Conservation (phyloP, 2,113 vertebrate species). For the Sinocyclocheilus anshuiensis region DNA sequence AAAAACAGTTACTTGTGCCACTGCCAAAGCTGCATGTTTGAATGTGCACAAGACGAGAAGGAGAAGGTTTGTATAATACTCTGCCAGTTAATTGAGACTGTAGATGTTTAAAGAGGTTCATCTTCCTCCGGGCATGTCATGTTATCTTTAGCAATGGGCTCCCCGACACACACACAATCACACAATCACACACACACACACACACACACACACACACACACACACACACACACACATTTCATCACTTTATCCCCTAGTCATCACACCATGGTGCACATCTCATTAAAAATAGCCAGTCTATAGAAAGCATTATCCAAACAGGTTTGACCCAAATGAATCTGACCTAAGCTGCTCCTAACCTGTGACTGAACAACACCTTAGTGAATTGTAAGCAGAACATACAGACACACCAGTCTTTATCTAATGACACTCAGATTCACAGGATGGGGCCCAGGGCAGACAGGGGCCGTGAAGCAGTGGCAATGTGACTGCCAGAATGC, state of each 20-base stretch:
- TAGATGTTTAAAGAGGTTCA: constrained; percentile 18
- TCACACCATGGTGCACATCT: background rate
- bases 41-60: constrained; percentile 25
- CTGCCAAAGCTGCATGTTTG: constrained; percentile 35
- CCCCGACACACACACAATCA: background rate
- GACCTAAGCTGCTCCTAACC: constrained; percentile 10
- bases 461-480: background rate
- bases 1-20: constrained; percentile 27
- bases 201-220: background rate
- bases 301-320: background rate
- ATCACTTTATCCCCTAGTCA: background rate
- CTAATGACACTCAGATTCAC: background rate
- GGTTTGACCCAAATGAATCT: constrained; percentile 3
- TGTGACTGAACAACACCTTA: constrained; percentile 1
- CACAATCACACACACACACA: background rate
- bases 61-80: background rate
- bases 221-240: background rate
- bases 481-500: background rate
- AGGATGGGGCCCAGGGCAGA: background rate
- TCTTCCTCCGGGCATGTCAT: constrained; percentile 9
- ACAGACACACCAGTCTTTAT: background rate
- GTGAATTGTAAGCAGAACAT: background rate
- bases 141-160: constrained; percentile 11
- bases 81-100: constrained; percentile 20
- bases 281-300: background rate